Percentiles rank a stretch among this genome's conserved stretches.
These are phyloP conservation scores for Anarsia innoxiella DNA, from an alignment of 2,888 invertebrate genomes.

Conservation along the genomic window DNA sequence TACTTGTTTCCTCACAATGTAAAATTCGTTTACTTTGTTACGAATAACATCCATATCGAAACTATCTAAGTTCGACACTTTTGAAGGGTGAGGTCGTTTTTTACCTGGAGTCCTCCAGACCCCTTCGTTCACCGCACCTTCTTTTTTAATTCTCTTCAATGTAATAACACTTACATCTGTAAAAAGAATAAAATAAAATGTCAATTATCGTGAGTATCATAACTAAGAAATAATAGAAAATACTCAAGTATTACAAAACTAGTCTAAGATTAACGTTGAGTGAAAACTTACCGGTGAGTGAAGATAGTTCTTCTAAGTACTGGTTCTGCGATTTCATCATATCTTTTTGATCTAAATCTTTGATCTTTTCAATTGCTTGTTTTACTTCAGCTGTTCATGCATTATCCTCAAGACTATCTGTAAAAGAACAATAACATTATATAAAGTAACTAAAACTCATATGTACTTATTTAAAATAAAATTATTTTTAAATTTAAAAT, in stretches of 20 bases:
- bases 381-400: background rate
- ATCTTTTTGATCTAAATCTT: too few species aligned
- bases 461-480: background rate
- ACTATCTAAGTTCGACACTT: conserved; percentile 9
- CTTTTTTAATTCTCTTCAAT: conserved; percentile 1
- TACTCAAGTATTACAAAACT: background rate
- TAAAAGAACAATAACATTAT: background rate
- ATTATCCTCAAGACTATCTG: background rate
- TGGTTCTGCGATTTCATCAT: background rate
- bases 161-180: conserved; percentile 7
- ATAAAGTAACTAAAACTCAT: too few species aligned
- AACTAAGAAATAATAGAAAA: background rate
- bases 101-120: conserved; percentile 10
- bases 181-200: conserved; percentile 2
- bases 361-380: too few species aligned
- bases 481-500: too few species aligned
- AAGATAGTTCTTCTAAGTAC: background rate
- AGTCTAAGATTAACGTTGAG: too few species aligned
- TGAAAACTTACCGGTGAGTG: background rate
- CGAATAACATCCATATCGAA: conserved; percentile 6
- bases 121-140: conserved; percentile 9
- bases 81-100: conserved; percentile 7
- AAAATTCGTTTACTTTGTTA: conserved; percentile 18
- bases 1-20: conserved; percentile 18
- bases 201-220: background rate